These are phyloP conservation scores for Gryon sp. DNA, from an alignment of 1,140 invertebrate species.

Conservation along the genomic window DNA sequence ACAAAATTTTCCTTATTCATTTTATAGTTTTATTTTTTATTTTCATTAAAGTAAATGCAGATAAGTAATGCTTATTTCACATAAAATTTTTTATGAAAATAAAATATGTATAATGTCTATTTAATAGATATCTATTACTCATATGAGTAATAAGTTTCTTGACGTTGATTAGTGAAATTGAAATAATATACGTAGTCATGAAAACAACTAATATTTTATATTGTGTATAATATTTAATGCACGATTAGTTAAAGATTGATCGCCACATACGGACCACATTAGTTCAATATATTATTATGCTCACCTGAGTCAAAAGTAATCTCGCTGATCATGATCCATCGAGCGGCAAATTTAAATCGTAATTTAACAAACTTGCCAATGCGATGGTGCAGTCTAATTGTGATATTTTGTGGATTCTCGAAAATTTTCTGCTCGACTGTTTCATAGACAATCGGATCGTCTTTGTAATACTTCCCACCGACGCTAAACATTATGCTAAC, in stretches of 20 bases:
- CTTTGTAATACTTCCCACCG: slow-evolving; percentile 84
- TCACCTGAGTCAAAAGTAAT: slow-evolving; percentile 82
- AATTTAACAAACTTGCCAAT: slow-evolving; percentile 84
- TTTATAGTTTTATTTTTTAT: too few relatives aligned
- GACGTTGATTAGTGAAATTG: too few relatives aligned
- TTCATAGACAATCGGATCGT: slow-evolving; percentile 82
- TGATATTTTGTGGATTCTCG: slow-evolving; percentile 83
- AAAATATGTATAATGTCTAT: too few relatives aligned
- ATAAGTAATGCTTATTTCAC: too few relatives aligned
- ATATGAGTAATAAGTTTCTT: background rate
- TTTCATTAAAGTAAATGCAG: too few relatives aligned
- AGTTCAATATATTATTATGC: slow-evolving; percentile 36
- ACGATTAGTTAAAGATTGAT: background rate
- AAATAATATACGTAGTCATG: too few relatives aligned
- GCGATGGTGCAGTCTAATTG: slow-evolving; percentile 83
- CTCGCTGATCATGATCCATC: slow-evolving; percentile 87
- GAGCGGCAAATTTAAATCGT: slow-evolving; percentile 83
- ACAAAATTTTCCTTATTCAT: too few relatives aligned
- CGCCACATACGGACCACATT: slow-evolving; percentile 32
- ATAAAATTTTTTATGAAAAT: too few relatives aligned
- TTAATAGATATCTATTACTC: too few relatives aligned
- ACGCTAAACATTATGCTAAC: slow-evolving; percentile 85
- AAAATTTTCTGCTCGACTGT: slow-evolving; percentile 84
- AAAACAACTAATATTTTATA: too few relatives aligned
- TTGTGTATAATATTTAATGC: slow-evolving; percentile 32